Evolutionary conservation across 2,797 vertebrate genomes (phyloP).

Genomic region (Notoglanidium macrostoma): DNA sequence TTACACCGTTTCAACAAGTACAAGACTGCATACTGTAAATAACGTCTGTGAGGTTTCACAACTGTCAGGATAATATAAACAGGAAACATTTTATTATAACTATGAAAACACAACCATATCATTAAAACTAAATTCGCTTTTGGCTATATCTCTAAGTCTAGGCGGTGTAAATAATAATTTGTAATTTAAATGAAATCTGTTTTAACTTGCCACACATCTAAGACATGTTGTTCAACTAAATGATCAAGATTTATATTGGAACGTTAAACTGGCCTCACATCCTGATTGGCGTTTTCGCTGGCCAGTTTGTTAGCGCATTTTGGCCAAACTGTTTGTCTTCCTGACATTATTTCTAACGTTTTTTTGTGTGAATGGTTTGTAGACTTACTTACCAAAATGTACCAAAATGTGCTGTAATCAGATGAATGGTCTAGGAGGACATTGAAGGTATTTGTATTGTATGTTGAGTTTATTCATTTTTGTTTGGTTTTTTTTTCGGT

Average conservation of each 20-base stretch:
- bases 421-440: background rate
- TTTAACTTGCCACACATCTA: background rate
- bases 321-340: background rate
- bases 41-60: background rate
- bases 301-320: background rate
- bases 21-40: background rate
- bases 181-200: background rate
- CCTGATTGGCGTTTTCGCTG: background rate
- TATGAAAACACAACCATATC: no score
- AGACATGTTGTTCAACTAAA: background rate
- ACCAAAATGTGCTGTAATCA: background rate
- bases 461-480: background rate
- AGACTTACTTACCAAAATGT: no score
- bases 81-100: background rate
- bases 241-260: background rate
- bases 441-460: background rate
- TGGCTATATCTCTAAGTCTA: background rate
- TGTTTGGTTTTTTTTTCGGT: no score
- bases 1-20: slow-evolving; percentile 6
- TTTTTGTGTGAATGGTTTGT: background rate
- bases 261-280: background rate
- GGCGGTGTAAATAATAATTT: background rate
- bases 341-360: background rate
- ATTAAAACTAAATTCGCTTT: background rate
- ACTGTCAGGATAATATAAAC: background rate